Evolutionary conservation across 2,888 invertebrate genomes (phyloP), one percentile per base, ranked within the genome.

Genomic region (Scaptomyza polygonia): DNA sequence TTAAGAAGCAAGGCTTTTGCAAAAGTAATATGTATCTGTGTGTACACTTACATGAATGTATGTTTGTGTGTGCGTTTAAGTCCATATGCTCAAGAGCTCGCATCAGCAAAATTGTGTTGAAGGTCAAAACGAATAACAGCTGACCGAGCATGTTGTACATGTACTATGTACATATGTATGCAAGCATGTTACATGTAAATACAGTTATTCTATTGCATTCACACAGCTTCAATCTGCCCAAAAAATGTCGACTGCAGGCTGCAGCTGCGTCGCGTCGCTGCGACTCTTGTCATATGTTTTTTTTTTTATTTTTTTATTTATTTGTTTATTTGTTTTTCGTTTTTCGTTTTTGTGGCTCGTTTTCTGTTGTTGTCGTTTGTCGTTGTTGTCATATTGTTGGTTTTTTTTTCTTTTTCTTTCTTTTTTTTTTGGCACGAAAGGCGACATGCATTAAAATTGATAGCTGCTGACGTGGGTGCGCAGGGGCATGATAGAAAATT

Each of bases 401-500:
- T n/a, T 34, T n/a, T 14, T 36, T n/a, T 34, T 3, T 14, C 14
- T 14, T 55, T 55, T 72, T 74, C n/a, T n/a, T n/a, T n/a, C n/a
- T n/a, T 14, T 36, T 14, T 55, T 55, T 72, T 74, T 74, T 76
- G 74, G 76, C 74, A 72, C 71, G 63, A 72, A 71, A 71, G 63
- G 63, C 76, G 67, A 71, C 76, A 64, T 64, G 77, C 74, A 75
- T 75, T 76, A 71, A 74, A 71, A 72, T 76, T 74, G 76, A 76
- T 71, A 72, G 76, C 63, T 58, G 39, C 27, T 58, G 67, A 71
- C 45, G 56, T 58, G 62, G 57, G 29, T 34, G 54, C 48, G 54
- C 48, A 48, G 48, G n/a, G 32, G n/a, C 6, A 1, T 32, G 30
- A 6, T 32, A 9, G 2, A 12, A 3, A 9, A 42, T 2, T 0